Evolutionary conservation across 2,888 invertebrate species (phyloP), one percentile per base, ranked within the genome.

Genomic region (Apantesis nais): DNA sequence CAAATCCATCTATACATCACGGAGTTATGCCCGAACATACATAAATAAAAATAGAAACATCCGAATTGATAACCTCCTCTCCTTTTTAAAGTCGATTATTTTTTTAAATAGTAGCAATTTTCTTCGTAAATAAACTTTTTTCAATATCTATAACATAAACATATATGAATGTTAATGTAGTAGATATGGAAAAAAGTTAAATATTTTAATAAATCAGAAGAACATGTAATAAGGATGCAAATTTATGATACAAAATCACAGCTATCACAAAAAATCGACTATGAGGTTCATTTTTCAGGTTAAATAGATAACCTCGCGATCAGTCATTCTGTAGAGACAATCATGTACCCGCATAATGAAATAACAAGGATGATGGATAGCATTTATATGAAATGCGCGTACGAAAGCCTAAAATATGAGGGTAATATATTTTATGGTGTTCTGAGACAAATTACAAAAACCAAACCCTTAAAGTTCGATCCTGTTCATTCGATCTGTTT

Each of bases 361-460:
- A 68, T 72, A 63, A 66, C 67, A 12, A 74, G 72, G 70, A 62
- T 74, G 70, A 75, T 64, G 63, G 72, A 72, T 72, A 48, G 37
- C 68, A 37, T 60, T 61, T 41, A 34, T 16, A 39, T 44, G 11
- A 55, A 66, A 67, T 61, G 37, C 29, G 55, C 29, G 25, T 29
- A 29, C 29, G 19, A 41, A 63, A 48, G 25, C 29, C 25, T 41
- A 12, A 58, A 39, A 55, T 58, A 66, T 62, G 61, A 34, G 31
- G 61, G 41, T 65, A 52, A 55, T 55, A 52, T 65, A 37, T 37
- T 34, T 65, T 29, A 14, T 25, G 0, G 25, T 3, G 12, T 25
- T 12, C 55, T 3, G 1, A 25, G 55, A 55, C 55, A 55, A 55
- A 55, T 55, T 12, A 25, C 25, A 55, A 55, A 25, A 55, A 25